A percentile compares a stretch with the other conserved stretches of the same genome.
phyloP scores from a whole-genome alignment of 2,888 invertebrate species.

The Aspidiotus rigidus region DNA sequence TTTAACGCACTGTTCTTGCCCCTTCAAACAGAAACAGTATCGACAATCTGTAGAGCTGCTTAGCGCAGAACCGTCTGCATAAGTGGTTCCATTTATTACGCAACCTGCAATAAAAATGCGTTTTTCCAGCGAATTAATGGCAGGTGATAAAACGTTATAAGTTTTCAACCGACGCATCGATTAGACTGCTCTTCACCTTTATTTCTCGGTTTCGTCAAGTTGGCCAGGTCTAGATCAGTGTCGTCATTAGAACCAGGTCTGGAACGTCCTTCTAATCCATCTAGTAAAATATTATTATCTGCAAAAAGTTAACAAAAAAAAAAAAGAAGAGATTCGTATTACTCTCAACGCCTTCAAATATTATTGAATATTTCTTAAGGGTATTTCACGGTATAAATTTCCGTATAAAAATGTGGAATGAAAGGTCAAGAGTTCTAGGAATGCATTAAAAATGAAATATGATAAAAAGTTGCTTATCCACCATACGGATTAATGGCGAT shows the following conservation, averaged over 20 bases:
- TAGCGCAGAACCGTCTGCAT: conserved; percentile 75
- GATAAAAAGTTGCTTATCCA: too few relatives aligned
- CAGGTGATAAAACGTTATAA: too few relatives aligned
- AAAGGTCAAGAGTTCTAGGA: too few relatives aligned
- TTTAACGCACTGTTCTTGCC: conserved; percentile 63
- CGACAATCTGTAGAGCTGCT: conserved; percentile 67
- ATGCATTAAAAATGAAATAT: too few relatives aligned
- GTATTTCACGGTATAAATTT: too few relatives aligned
- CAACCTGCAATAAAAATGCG: conserved; percentile 51
- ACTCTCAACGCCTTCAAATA: too few relatives aligned
- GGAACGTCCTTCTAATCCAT: conserved; percentile 10
- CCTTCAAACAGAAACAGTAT: conserved; percentile 73
- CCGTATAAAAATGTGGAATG: too few relatives aligned
- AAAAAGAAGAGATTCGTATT: too few relatives aligned
- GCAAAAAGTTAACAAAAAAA: too few relatives aligned
- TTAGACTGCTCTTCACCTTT: not conserved
- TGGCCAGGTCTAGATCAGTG: conserved; percentile 5
- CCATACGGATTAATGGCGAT: too few relatives aligned
- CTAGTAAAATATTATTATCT: conserved; percentile 3
- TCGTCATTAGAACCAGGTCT: conserved; percentile 8
- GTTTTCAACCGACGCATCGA: not conserved
- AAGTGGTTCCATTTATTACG: conserved; percentile 60
- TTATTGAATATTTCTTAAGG: too few relatives aligned
- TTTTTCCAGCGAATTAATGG: too few relatives aligned
- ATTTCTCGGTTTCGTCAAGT: conserved; percentile 2